phyloP scores from a whole-genome alignment of 1,140 invertebrate species.

The Grapholita molesta region DNA sequence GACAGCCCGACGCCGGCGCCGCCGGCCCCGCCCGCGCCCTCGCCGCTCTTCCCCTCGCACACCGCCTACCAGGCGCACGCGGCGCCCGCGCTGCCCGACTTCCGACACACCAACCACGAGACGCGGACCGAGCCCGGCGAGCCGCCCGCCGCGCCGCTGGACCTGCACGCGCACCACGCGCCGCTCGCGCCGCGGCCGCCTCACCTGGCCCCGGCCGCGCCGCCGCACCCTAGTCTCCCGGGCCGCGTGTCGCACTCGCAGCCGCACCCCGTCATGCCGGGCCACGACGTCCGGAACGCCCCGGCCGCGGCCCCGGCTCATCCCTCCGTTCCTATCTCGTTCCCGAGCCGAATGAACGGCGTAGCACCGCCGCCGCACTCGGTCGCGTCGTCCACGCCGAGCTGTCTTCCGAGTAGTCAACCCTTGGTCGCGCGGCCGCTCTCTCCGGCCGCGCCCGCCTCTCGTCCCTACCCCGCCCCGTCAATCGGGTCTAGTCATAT shows the following conservation, averaged over 20 bases:
- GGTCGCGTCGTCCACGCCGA: conserved; percentile 51
- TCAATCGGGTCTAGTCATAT: conserved; percentile 73
- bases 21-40: conserved; percentile 57
- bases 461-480: conserved; percentile 56
- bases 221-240: conserved; percentile 55
- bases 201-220: conserved; percentile 52
- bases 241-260: conserved; percentile 73
- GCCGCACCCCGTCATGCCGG: conserved; percentile 73
- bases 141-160: conserved; percentile 75
- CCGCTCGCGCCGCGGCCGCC: conserved; percentile 63
- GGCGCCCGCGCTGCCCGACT: conserved; percentile 81
- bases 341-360: conserved; percentile 74
- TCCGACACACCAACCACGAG: conserved; percentile 76
- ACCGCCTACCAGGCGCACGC: conserved; percentile 87
- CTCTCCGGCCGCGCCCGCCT: conserved; percentile 55
- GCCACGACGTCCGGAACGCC: conserved; percentile 63
- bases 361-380: conserved; percentile 76
- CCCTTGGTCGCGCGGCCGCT: conserved; percentile 45
- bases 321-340: conserved; percentile 79
- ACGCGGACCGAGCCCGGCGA: conserved; percentile 72
- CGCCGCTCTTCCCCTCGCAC: conserved; percentile 60
- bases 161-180: conserved; percentile 63
- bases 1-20: conserved; percentile 67
- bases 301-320: conserved; percentile 69
- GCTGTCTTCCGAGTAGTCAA: conserved; percentile 66